Conservation (phyloP, 1,140 invertebrate species). For the Drosophila grimshawi region DNA sequence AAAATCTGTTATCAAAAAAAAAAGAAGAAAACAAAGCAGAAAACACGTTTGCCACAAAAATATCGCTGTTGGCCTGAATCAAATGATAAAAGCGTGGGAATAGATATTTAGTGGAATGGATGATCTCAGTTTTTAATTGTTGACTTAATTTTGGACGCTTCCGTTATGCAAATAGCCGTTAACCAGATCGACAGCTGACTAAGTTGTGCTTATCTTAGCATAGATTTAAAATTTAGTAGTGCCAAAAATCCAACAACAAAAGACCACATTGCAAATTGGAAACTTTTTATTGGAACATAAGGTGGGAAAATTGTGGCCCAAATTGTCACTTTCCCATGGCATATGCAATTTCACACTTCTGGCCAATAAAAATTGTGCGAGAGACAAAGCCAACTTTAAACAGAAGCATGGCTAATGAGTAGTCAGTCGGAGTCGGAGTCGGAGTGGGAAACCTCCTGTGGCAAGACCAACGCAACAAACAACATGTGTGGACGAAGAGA, state of each 20-base stretch:
- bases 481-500: slow-evolving; percentile 29
- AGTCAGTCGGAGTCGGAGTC: too few species aligned
- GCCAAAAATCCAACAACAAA: slow-evolving; percentile 22
- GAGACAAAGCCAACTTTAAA: slow-evolving; percentile 65
- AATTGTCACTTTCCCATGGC: slow-evolving; percentile 54
- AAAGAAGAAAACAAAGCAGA: not conserved
- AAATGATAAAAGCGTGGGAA: slow-evolving; percentile 33
- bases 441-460: not conserved
- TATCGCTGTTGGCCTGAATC: not conserved
- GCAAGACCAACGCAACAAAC: slow-evolving; percentile 15
- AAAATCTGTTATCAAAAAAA: not conserved
- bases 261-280: not conserved
- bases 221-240: not conserved
- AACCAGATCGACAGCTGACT: slow-evolving; percentile 26
- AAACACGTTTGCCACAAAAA: not conserved
- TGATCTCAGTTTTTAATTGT: slow-evolving; percentile 16
- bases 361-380: slow-evolving; percentile 36
- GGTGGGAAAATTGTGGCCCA: slow-evolving; percentile 59
- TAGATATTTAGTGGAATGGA: slow-evolving; percentile 13
- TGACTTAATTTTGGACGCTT: not conserved
- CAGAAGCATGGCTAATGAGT: slow-evolving; percentile 69
- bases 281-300: slow-evolving; percentile 39
- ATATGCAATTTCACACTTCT: slow-evolving; percentile 61
- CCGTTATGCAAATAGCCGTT: slow-evolving; percentile 13
- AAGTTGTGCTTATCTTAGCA: slow-evolving; percentile 22